Conservation (phyloP, 1,140 invertebrate species). For the Drosophila simulans region DNA sequence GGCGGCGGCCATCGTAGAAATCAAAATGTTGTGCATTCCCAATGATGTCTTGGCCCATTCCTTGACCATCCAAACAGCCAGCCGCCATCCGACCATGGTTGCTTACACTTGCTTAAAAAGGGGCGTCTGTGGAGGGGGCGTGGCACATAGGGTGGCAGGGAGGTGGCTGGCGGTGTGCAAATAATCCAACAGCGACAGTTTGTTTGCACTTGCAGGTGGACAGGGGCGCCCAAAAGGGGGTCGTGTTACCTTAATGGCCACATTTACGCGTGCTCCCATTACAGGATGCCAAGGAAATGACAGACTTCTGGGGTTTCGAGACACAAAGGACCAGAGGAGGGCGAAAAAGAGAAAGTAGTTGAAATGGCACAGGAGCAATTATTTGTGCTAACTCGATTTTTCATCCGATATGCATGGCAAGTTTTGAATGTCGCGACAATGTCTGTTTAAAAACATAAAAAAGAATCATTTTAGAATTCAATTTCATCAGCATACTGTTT, state of each 20-base stretch:
- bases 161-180: constrained; percentile 19
- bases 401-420: too few species aligned
- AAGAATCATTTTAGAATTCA: too few species aligned
- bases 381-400: too few species aligned
- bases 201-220: constrained; percentile 41
- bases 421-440: too few species aligned
- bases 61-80: not conserved
- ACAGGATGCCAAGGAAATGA: constrained; percentile 14
- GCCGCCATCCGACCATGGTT: not conserved
- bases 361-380: too few species aligned
- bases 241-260: constrained; percentile 10
- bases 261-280: constrained; percentile 32
- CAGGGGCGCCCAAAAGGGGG: not conserved
- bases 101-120: constrained; percentile 16
- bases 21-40: constrained; percentile 76
- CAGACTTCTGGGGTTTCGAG: not conserved
- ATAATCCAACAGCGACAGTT: constrained; percentile 43
- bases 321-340: constrained; percentile 5
- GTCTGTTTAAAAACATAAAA: too few species aligned
- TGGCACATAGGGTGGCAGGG: constrained; percentile 21
- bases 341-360: not conserved
- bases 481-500: too few species aligned
- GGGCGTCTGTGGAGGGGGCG: constrained; percentile 21
- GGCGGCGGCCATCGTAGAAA: constrained; percentile 64
- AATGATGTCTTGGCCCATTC: constrained; percentile 55